Evolutionary conservation across 2,888 invertebrate genomes (phyloP), one percentile per base, ranked within the genome.

Genomic region (Drosophila siamana): DNA sequence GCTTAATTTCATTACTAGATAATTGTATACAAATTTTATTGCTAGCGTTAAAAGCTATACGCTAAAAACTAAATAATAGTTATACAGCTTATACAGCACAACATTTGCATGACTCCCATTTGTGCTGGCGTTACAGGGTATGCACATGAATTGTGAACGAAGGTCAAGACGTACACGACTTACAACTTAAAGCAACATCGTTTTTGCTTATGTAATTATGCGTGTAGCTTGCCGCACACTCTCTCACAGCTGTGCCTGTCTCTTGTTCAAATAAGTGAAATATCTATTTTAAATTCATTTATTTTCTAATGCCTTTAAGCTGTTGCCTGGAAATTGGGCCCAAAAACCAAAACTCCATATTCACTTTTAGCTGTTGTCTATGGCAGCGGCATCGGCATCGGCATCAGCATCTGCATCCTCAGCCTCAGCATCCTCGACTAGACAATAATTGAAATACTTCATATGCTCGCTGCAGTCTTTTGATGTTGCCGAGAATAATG

Each of bases 91-190:
- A n/a, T n/a, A n/a, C n/a, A n/a, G n/a, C n/a, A n/a, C n/a, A n/a
- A n/a, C n/a, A n/a, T n/a, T n/a, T n/a, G n/a, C n/a, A n/a, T n/a
- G n/a, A 15, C 30, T 26, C 33, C 15, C 5, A 15, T 24, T n/a
- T 0, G 0, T 9, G 6, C 4, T 7, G 9, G 8, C 2, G 0
- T 7, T 19, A 28, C 26, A 57, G 57, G 56, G 19, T 38, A 56
- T 56, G 6, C 33, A 22, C 9, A 19, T 16, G 24, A 56, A 47
- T 47, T n/a, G 26, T 15, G 15, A 47, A 36, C 26, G 26, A 57
- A 57, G 57, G 57, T 57, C 57, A 57, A 28, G 48, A 7, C 48
- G 16, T 28, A 57, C 57, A 57, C 24, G 48, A 57, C 36, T 57
- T 57, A 7, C 26, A 48, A 48, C 28, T 59, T 59, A 41, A 15